Evolutionary conservation across 2,888 invertebrate species (phyloP).

Genomic region (Clistopyga incitator): DNA sequence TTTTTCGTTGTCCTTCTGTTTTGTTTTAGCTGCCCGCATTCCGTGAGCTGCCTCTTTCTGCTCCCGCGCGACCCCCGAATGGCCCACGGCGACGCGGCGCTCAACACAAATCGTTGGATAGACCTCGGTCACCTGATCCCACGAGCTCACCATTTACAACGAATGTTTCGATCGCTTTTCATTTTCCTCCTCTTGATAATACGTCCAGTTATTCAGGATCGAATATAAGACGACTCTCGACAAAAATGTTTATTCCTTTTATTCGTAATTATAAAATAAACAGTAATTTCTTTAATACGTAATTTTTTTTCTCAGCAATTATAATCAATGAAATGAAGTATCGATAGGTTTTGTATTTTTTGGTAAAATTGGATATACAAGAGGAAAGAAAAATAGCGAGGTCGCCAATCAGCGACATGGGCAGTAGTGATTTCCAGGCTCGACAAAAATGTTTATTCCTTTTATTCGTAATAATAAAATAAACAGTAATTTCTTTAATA

Average conservation of each 20-base stretch:
- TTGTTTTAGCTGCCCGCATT: slow-evolving; percentile 45
- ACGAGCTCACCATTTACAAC: neutral
- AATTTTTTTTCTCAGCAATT: neutral
- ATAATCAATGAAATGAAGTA: neutral
- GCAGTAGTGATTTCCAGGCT: too few species aligned
- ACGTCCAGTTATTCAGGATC: neutral
- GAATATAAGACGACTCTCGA: neutral
- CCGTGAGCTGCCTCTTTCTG: slow-evolving; percentile 54
- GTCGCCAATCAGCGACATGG: slow-evolving; percentile 36
- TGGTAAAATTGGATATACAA: neutral
- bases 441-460: neutral
- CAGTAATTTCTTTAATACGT: neutral
- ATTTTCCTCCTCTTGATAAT: neutral
- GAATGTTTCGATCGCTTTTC: slow-evolving; percentile 1
- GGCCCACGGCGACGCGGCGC: slow-evolving; percentile 37
- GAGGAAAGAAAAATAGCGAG: slow-evolving; percentile 16
- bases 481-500: too few species aligned
- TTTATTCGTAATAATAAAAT: neutral
- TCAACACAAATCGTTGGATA: slow-evolving; percentile 21
- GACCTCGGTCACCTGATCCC: slow-evolving; percentile 15
- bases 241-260: neutral
- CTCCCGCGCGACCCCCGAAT: slow-evolving; percentile 68
- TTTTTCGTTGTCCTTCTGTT: slow-evolving; percentile 45
- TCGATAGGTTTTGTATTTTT: neutral
- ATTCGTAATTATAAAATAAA: neutral